Evolutionary conservation across 2,888 invertebrate species (phyloP), one percentile per base, ranked within the genome.

Genomic region (Callyntrura guangdongensis): DNA sequence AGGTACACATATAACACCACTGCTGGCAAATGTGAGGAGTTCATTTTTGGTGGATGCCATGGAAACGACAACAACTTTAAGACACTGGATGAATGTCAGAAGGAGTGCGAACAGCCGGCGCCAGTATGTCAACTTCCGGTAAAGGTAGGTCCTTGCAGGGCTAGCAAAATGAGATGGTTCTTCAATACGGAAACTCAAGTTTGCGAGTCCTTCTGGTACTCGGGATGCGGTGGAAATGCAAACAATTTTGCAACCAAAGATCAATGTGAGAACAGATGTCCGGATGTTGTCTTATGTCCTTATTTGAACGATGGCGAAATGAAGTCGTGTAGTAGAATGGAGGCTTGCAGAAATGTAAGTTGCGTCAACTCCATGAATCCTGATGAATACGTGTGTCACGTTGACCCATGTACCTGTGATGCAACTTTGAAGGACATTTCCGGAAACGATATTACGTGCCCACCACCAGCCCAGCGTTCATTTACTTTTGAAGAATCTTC

Each of bases 201-300:
- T 2, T 98, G 98, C 94, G 96, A 97, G 91, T 95, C 96, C 11
- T 97, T 98, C 95, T 95, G 95, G 20, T 97, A 96, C 94, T 96
- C 96, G 67, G 97, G 97, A n/a, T 97, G 97, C 94, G 97, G 97
- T 67, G 97, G 97, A 64, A 98, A 97, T 94, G 97, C 97, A 94
- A 98, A 98, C 95, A 97, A 98, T 94, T 98, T 98, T 95, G 96
- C 97, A 88, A 97, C 96, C 53, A 97, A 97, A 94, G 96, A 97
- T 47, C 97, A 97, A 93, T 98, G 98, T 95, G 97, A 97, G 93
- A 95, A 96, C 20, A 79, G 90, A 69, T 93, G 93, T 86, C 91
- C 93, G 89, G 94, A 94, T 91, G 53, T 94, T 56, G 94, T 95
- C 59, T 92, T 95, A 72, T 95, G 95, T 89, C 95, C 95, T 0